Base-by-base conservation (phyloP, 1,140 invertebrate genomes). In the Thalassaphorura encarpata region DNA sequence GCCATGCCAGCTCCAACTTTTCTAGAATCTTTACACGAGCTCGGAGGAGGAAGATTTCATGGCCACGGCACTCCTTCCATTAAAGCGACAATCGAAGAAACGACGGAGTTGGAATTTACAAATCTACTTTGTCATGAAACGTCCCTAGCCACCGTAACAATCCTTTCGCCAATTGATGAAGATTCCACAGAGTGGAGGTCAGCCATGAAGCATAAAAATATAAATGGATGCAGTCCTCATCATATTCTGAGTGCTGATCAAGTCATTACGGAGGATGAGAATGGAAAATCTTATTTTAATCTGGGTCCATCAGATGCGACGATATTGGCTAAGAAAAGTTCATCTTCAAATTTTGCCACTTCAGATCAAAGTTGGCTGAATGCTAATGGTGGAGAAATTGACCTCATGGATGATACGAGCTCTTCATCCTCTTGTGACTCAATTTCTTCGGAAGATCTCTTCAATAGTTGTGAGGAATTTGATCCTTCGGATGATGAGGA, bases 261-360 rank as follows among this genome's bases (percentile, higher is more conserved):
- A 50, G 56, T 65, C 24, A 65, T 65, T 19, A 65, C 63, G 19
- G 60, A 65, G 29, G 88, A 88, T 59, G 87, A 89, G 70, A 90
- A 90, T 68, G 88, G 88, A 61, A 91, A 91, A 72, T 89, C 85
- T 48, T 91, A 90, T 72, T 73, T 90, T 65, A 87, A 90, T 71
- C 74, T 91, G 54, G 88, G 87, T 54, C 80, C 81, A 60, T 81
- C 82, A 47, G 75, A 72, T 63, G 73, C 71, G 53, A 71, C 71
- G n/a, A 66, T 67, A 52, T 31, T 58, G 43, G 62, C 61, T 53
- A 66, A 56, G 47, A 58, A 62, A 50, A 55, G 63, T 52, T 39
- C 56, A 40, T 61, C 75, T 73, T 16, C 42, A 29, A 42, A 21
- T 36, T 47, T 26, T 8, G 49, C 56, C 42, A 47, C 41, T 8